phyloP scores from a whole-genome alignment of 2,888 invertebrate genomes.

The Cancer borealis region DNA sequence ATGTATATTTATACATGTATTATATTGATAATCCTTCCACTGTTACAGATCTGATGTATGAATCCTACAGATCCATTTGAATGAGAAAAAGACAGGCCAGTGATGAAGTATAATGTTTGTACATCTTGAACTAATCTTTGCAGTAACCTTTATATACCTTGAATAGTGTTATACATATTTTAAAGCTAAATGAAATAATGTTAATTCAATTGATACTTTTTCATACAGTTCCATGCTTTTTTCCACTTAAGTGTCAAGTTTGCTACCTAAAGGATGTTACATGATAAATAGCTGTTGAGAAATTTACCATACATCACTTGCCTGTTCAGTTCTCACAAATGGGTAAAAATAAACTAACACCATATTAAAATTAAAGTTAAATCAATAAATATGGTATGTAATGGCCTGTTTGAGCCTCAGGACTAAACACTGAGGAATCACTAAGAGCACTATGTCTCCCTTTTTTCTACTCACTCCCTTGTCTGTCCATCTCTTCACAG shows the following conservation, averaged over 20 bases:
- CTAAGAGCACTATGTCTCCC: not conserved
- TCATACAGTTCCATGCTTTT: not conserved
- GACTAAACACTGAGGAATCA: slow-evolving; percentile 21
- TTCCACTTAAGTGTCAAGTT: not conserved
- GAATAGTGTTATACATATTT: not conserved
- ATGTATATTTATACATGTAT: slow-evolving; percentile 46
- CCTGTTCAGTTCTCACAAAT: slow-evolving; percentile 1
- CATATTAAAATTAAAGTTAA: not conserved
- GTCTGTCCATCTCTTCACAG: slow-evolving; percentile 6
- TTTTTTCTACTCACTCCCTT: not conserved
- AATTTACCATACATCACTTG: not conserved
- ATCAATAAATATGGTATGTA: not conserved
- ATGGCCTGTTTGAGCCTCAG: slow-evolving; percentile 4
- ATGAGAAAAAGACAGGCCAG: slow-evolving; percentile 26
- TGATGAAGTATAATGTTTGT: not conserved
- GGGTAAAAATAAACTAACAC: not conserved
- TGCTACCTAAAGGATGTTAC: not conserved
- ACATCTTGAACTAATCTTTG: not conserved
- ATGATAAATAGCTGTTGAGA: not conserved
- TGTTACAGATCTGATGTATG: not conserved
- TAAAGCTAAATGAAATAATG: not conserved
- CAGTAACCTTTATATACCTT: not conserved
- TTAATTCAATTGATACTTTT: not conserved
- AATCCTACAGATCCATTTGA: not conserved
- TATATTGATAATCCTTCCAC: slow-evolving; percentile 1